These are phyloP conservation scores for Oryzias melastigma DNA, from an alignment of 2,113 vertebrate genomes.

Conservation along the genomic window DNA sequence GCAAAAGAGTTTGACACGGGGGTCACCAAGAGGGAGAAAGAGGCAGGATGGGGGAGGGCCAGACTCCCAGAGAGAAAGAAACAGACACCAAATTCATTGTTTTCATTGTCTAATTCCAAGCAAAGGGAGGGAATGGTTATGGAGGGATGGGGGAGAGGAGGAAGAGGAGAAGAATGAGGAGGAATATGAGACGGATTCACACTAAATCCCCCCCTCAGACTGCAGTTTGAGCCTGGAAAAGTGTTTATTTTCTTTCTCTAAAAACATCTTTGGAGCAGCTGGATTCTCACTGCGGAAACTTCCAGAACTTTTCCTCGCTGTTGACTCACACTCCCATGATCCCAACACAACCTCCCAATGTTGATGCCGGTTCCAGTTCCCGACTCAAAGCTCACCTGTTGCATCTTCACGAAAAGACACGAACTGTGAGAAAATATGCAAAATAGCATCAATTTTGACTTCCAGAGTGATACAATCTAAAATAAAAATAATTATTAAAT, in stretches of 20 bases:
- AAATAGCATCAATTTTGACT: too few relatives aligned
- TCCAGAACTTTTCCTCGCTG: conserved; percentile 13
- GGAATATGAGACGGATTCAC: conserved; percentile 52
- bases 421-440: too few relatives aligned
- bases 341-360: conserved; percentile 26
- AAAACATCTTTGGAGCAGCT: conserved; percentile 20
- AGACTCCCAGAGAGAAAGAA: conserved; percentile 56
- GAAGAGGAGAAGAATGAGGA: conserved; percentile 35
- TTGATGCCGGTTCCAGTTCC: neutral
- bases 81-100: conserved; percentile 76
- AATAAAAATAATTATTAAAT: too few relatives aligned
- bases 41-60: conserved; percentile 52
- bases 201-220: conserved; percentile 46
- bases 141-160: conserved; percentile 32
- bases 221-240: conserved; percentile 24
- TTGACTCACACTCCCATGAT: conserved; percentile 37
- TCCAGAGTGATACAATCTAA: too few relatives aligned
- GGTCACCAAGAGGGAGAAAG: conserved; percentile 44
- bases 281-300: neutral
- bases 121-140: conserved; percentile 47
- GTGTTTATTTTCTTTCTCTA: neutral
- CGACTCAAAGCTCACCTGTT: too few relatives aligned
- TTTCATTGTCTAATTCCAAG: conserved; percentile 74
- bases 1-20: conserved; percentile 37
- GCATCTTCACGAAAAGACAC: too few relatives aligned